These are phyloP conservation scores for Aleadryas rufinucha DNA, from an alignment of 2,113 vertebrate genomes.

Conservation along the genomic window DNA sequence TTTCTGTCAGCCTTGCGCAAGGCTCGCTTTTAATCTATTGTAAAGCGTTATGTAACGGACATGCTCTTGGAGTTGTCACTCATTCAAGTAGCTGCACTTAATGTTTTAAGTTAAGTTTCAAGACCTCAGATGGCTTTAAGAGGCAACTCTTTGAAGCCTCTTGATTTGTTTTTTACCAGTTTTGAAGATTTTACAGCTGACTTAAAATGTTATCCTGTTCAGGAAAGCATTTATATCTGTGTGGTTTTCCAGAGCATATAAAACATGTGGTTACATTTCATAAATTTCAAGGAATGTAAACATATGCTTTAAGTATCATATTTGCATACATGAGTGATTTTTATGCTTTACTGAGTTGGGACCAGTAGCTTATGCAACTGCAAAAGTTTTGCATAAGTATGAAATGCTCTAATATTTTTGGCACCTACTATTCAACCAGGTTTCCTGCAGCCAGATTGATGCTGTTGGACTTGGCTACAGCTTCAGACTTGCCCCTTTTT, in stretches of 20 bases:
- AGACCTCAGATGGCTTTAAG: constrained; percentile 57
- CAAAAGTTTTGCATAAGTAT: constrained; percentile 3
- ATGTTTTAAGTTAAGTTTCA: constrained; percentile 63
- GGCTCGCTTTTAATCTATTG: background rate
- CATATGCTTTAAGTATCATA: background rate
- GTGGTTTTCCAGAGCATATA: background rate
- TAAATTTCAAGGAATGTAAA: background rate
- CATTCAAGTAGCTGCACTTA: background rate
- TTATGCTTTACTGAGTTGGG: constrained; percentile 31
- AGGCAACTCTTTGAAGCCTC: constrained; percentile 18
- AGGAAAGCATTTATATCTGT: constrained; percentile 21
- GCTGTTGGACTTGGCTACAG: background rate
- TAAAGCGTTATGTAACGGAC: background rate
- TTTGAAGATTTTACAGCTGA: background rate
- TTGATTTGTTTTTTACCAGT: constrained; percentile 4
- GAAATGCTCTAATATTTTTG: constrained; percentile 30
- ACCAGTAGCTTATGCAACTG: constrained; percentile 18
- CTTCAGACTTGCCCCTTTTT: background rate
- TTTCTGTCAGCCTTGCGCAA: background rate
- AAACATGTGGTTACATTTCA: background rate
- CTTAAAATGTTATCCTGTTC: background rate
- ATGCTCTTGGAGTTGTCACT: background rate
- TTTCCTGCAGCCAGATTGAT: constrained; percentile 17
- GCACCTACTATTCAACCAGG: background rate
- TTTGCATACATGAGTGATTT: background rate